These are phyloP conservation scores for Scopus umbretta DNA, from an alignment of 2,113 vertebrate genomes.

Conservation along the genomic window DNA sequence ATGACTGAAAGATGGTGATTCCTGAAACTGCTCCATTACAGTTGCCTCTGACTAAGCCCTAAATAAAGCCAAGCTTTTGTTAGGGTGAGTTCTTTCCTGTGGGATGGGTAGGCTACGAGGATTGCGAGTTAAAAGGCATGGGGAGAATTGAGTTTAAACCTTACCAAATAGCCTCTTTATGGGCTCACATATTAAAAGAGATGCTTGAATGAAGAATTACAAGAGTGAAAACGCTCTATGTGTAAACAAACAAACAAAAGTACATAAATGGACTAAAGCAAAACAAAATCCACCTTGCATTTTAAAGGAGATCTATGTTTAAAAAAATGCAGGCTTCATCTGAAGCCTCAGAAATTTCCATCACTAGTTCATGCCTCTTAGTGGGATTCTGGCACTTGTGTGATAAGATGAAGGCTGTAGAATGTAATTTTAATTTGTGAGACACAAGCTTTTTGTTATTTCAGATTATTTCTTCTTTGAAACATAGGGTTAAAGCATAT, in stretches of 20 bases:
- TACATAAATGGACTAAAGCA: neutral
- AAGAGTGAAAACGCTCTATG: neutral
- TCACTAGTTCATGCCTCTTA: neutral
- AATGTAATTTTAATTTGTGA: constrained; percentile 1
- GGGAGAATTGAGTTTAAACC: neutral
- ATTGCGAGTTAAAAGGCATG: neutral
- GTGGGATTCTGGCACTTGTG: neutral
- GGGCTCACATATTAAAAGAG: neutral
- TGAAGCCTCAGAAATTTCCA: constrained; percentile 12
- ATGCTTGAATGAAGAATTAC: neutral
- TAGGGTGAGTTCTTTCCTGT: neutral
- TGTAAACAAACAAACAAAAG: neutral
- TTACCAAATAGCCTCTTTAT: neutral
- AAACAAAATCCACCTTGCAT: neutral
- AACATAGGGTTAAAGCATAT: constrained; percentile 1
- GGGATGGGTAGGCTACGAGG: neutral
- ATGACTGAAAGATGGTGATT: neutral
- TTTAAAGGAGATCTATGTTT: neutral
- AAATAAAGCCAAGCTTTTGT: neutral
- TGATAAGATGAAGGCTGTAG: constrained; percentile 27
- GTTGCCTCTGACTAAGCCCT: neutral
- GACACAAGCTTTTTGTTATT: constrained; percentile 10
- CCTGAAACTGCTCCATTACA: neutral
- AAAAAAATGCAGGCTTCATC: neutral
- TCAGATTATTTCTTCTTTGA: constrained; percentile 32